Conservation (phyloP, 2,113 vertebrate species). For the Proterorhinus semilunaris region DNA sequence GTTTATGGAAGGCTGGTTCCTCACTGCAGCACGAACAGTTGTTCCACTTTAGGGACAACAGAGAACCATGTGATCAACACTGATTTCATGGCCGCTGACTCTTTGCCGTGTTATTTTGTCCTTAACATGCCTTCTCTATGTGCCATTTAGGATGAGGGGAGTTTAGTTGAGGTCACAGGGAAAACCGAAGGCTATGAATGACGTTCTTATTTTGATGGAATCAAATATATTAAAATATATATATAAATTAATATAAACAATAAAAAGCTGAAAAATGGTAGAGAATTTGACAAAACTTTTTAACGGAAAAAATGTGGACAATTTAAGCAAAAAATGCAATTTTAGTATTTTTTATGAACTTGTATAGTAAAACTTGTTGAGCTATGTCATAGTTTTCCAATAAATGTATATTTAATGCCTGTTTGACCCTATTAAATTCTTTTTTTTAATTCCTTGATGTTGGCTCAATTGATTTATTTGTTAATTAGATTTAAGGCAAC, state of each 20-base stretch:
- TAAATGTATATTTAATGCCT: too few relatives aligned
- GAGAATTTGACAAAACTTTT: too few relatives aligned
- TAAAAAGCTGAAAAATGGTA: too few relatives aligned
- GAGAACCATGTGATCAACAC: conserved; percentile 41
- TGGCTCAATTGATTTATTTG: too few relatives aligned
- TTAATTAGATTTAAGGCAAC: too few relatives aligned
- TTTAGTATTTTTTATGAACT: too few relatives aligned
- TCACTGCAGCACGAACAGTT: conserved; percentile 51
- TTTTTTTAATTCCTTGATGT: too few relatives aligned
- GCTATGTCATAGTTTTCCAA: too few relatives aligned
- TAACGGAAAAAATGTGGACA: too few relatives aligned
- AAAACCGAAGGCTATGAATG: background rate
- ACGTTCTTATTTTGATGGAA: background rate
- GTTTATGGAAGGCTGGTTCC: conserved; percentile 63
- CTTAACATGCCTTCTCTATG: conserved; percentile 16
- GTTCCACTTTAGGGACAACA: conserved; percentile 53
- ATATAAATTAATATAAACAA: background rate
- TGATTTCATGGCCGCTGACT: conserved; percentile 57
- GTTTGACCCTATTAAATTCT: too few relatives aligned
- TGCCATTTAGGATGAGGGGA: background rate
- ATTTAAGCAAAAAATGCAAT: too few relatives aligned
- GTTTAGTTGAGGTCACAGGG: background rate
- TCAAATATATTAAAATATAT: background rate
- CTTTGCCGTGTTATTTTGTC: conserved; percentile 48
- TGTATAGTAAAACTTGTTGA: too few relatives aligned